Conservation (phyloP, 2,888 invertebrate genomes). For the Synanthedon andrenaeformis region DNA sequence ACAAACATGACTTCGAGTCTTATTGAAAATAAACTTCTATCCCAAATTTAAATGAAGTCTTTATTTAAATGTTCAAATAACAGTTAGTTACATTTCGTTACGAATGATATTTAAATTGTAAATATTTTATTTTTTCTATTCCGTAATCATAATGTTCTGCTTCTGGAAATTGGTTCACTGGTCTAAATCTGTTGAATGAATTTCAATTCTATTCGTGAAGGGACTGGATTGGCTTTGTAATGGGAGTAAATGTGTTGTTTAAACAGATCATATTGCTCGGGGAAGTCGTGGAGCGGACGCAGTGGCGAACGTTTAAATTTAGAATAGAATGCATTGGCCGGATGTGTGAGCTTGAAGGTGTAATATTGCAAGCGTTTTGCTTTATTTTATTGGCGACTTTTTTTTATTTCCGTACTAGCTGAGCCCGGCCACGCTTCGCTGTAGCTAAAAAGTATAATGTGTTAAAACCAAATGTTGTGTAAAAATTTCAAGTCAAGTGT, state of each 20-base stretch:
- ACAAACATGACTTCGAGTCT: slow-evolving; percentile 13
- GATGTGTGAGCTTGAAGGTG: slow-evolving; percentile 40
- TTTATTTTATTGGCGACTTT: slow-evolving; percentile 8
- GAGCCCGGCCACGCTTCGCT: no score
- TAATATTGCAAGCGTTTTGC: slow-evolving; percentile 29
- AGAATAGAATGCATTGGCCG: slow-evolving; percentile 32
- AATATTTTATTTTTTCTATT: slow-evolving; percentile 30
- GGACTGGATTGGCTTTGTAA: slow-evolving; percentile 13
- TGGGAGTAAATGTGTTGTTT: slow-evolving; percentile 20
- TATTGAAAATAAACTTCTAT: slow-evolving; percentile 8
- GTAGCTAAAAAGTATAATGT: no score
- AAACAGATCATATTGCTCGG: slow-evolving; percentile 25
- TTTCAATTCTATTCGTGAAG: no score
- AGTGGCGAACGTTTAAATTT: slow-evolving; percentile 33
- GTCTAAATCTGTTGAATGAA: no score
- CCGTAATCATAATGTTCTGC: slow-evolving; percentile 31
- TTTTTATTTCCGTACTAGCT: background rate
- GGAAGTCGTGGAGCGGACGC: slow-evolving; percentile 22
- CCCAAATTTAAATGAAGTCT: slow-evolving; percentile 5
- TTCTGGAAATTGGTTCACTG: slow-evolving; percentile 18
- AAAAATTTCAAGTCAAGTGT: no score
- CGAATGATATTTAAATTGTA: slow-evolving; percentile 37
- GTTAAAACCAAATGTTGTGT: no score
- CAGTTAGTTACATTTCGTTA: slow-evolving; percentile 7
- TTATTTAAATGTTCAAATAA: slow-evolving; percentile 8